Conservation (phyloP, 1,140 invertebrate species). For the Coenobita brevimanus region DNA sequence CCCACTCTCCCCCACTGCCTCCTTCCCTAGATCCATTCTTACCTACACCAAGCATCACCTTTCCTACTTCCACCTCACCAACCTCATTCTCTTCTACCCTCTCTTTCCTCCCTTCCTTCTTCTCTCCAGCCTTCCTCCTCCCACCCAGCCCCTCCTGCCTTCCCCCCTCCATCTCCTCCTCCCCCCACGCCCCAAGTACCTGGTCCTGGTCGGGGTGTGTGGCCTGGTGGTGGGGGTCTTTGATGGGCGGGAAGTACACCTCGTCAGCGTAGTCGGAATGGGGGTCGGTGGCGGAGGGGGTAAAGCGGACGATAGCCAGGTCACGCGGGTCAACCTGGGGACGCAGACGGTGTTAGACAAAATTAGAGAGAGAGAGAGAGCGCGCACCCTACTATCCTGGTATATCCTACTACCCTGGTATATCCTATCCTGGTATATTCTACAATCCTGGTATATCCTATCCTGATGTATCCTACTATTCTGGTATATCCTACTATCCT, state of each 20-base stretch:
- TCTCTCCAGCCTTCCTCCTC: not conserved
- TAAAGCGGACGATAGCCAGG: conserved; percentile 85
- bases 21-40: not conserved
- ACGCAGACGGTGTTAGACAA: conserved; percentile 48
- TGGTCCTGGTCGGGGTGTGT: not conserved
- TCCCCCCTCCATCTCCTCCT: not conserved
- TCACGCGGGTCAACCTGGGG: conserved; percentile 78
- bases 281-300: conserved; percentile 80
- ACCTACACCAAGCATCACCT: not conserved
- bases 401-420: too few species aligned
- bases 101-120: not conserved
- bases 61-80: not conserved
- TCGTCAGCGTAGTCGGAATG: conserved; percentile 83
- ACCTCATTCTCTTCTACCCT: not conserved
- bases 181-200: conserved; percentile 2
- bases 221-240: conserved; percentile 48
- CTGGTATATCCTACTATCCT: too few species aligned
- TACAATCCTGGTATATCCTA: too few species aligned
- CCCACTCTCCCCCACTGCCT: not conserved
- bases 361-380: not conserved
- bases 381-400: too few species aligned
- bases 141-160: not conserved
- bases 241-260: conserved; percentile 83
- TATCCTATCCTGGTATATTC: too few species aligned
- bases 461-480: too few species aligned